Evolutionary conservation across 2,113 vertebrate species (phyloP).

Genomic region (Orthonyx spaldingii): DNA sequence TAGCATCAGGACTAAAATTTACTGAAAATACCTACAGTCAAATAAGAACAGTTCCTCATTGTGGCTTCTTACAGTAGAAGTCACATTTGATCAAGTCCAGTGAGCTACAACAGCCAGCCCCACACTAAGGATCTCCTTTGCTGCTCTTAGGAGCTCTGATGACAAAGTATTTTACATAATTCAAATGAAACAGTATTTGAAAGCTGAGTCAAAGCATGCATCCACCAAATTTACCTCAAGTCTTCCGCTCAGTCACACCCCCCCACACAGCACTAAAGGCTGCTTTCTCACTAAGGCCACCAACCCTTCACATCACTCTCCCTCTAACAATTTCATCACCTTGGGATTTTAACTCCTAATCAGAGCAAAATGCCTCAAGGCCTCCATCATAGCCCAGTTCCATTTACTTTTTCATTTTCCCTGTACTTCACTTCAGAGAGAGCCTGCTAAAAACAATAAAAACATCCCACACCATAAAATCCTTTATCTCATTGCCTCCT

Average conservation of each 20-base stretch:
- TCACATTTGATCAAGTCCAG: not conserved
- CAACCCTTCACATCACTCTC: not conserved
- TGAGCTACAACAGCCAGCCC: not conserved
- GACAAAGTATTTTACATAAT: not conserved
- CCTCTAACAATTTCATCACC: not conserved
- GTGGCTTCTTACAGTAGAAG: not conserved
- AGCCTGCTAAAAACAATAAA: not conserved
- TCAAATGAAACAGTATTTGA: not conserved
- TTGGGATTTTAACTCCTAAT: not conserved
- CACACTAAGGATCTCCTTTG: not conserved
- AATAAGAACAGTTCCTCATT: not conserved
- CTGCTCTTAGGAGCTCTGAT: not conserved
- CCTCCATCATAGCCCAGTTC: not conserved
- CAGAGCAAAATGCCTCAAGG: not conserved
- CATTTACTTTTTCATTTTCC: not conserved
- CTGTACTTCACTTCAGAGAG: not conserved
- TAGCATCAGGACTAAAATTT: not conserved
- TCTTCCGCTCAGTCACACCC: not conserved
- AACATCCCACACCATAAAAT: not conserved
- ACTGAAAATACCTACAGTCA: not conserved
- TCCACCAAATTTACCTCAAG: not conserved
- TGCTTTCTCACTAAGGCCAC: not conserved
- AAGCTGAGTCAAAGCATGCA: not conserved
- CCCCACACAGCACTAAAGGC: accelerated
- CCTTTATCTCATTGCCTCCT: not conserved